Conservation (phyloP, 2,113 vertebrate species). For the Grus americana region DNA sequence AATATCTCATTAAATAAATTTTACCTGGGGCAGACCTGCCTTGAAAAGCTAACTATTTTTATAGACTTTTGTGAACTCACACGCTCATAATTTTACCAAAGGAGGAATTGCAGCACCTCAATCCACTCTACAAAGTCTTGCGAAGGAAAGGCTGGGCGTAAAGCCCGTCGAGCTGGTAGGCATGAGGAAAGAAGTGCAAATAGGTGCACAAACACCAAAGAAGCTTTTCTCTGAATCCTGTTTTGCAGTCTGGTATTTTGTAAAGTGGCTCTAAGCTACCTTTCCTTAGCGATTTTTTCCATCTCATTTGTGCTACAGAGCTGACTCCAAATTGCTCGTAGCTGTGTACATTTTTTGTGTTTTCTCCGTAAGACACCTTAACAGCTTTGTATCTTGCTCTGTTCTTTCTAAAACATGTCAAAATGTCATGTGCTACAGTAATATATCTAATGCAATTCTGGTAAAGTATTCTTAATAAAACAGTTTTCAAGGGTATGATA, state of each 20-base stretch:
- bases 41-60: neutral
- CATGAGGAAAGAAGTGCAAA: rapidly evolving
- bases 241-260: neutral
- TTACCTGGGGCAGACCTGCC: neutral
- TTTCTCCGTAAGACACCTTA: neutral
- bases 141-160: neutral
- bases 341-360: neutral
- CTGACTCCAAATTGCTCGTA: neutral
- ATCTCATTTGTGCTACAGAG: neutral
- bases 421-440: neutral
- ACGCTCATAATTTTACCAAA: neutral
- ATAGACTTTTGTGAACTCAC: neutral
- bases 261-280: neutral
- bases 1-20: neutral
- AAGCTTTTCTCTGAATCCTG: neutral
- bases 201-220: neutral
- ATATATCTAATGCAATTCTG: neutral
- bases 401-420: neutral
- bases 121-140: neutral
- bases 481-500: neutral
- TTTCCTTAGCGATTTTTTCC: neutral
- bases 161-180: neutral
- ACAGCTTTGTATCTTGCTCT: neutral
- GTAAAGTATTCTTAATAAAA: neutral
- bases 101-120: neutral